Base-by-base conservation (phyloP, 1,140 invertebrate genomes). In the Caenorhabditis inopinata region DNA sequence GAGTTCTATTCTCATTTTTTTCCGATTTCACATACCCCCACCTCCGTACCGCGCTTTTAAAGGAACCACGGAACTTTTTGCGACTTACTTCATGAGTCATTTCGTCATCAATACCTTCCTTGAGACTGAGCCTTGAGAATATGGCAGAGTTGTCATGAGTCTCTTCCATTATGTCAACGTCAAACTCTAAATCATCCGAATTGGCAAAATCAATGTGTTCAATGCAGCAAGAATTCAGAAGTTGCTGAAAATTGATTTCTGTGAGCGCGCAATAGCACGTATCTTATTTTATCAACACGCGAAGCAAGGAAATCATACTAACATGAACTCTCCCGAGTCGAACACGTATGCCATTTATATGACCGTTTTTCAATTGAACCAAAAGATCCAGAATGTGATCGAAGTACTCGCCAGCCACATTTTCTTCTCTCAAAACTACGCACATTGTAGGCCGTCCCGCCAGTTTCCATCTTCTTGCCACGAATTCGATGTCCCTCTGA, bases 381-480 rank as follows among this genome's bases (percentile, higher is more conserved):
- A 99, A 92, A 42, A 99, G 90, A 89, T 98, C 95, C 0, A 99
- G 89, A 93, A 99, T 96, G 90, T 97, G 94, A 87, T 95, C 94
- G 88, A 98, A 97, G 89, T 98, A 95, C 16, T 95, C 94, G 91
- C 98, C 96, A 81, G 95, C 93, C 82, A 53, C 80, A 83, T 97
- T 95, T 86, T 97, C 96, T 89, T 98, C 96, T 76, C 95, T 91
- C 73, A 98, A 94, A 3, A 99, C 90, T 82, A 99, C 92, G 88
- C 96, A 97, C 78, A 98, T 95, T 0, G 97, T 99, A 0, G 97
- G 97, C 68, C 97, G 91, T 3, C 97, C 97, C 5, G 95, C 95
- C 42, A 99, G 90, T 84, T 97, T 93, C 97, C 97, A 99, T 89
- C 97, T 97, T 87, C 93, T 93, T 18, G 93, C 93, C 81, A 98